Evolutionary conservation across 2,113 vertebrate genomes (phyloP).

Genomic region (Pao palembangensis): DNA sequence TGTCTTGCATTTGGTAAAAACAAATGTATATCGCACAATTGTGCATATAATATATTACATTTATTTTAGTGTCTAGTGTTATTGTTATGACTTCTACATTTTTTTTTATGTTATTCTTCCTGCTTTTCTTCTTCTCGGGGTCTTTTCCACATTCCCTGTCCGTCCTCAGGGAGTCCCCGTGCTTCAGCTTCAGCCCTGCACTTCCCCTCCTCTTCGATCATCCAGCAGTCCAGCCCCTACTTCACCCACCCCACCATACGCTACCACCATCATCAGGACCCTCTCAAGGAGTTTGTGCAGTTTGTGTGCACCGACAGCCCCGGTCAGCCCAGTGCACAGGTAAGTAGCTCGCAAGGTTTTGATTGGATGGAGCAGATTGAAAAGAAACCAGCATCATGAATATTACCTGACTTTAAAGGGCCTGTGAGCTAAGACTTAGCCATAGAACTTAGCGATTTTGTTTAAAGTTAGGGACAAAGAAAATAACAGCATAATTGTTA

Average conservation of each 20-base stretch:
- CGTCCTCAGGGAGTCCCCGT: slow-evolving; percentile 85
- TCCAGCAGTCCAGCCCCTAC: slow-evolving; percentile 95
- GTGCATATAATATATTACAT: slow-evolving; percentile 19
- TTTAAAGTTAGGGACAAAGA: too few relatives aligned
- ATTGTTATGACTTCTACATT: neutral
- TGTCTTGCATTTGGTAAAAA: slow-evolving; percentile 27
- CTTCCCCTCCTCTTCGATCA: slow-evolving; percentile 95
- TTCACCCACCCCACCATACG: slow-evolving; percentile 97
- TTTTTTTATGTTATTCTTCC: slow-evolving; percentile 10
- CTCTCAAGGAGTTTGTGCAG: slow-evolving; percentile 95
- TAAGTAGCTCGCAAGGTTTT: slow-evolving; percentile 61
- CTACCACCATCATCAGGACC: slow-evolving; percentile 95
- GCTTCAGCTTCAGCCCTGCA: slow-evolving; percentile 94
- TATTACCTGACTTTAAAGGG: neutral
- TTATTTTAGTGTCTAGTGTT: neutral
- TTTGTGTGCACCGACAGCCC: slow-evolving; percentile 92
- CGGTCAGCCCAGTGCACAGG: slow-evolving; percentile 88
- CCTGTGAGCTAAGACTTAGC: slow-evolving; percentile 1
- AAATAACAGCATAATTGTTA: too few relatives aligned
- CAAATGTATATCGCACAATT: neutral
- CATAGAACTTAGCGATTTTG: neutral
- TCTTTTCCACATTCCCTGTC: slow-evolving; percentile 13
- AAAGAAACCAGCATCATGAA: slow-evolving; percentile 1
- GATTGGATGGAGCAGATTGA: neutral
- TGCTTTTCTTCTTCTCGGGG: slow-evolving; percentile 19